phyloP scores from a whole-genome alignment of 2,113 vertebrate genomes.

The Apodemus speciosus region DNA sequence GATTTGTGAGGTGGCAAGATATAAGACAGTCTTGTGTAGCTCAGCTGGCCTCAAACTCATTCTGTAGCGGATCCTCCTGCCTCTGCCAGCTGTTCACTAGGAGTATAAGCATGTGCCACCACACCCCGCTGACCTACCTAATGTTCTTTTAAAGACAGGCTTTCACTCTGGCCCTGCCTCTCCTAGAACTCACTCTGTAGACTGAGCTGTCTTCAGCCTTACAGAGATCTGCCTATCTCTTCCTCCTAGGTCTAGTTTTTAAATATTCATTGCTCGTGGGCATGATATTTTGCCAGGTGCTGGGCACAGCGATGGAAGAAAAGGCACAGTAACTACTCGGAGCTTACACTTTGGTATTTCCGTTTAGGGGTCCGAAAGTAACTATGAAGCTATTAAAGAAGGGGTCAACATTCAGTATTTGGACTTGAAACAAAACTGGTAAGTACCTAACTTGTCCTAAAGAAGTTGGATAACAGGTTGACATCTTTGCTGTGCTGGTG shows the following conservation, averaged over 20 bases:
- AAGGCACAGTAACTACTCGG: background rate
- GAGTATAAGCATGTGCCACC: background rate
- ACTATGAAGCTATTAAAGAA: slow-evolving; percentile 94
- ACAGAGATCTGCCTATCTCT: background rate
- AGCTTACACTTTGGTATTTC: slow-evolving; percentile 20
- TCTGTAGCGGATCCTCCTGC: background rate
- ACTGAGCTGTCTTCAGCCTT: background rate
- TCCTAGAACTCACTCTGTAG: background rate
- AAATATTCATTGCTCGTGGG: background rate
- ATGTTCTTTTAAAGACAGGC: background rate
- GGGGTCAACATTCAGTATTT: slow-evolving; percentile 91
- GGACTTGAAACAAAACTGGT: slow-evolving; percentile 94
- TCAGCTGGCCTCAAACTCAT: background rate
- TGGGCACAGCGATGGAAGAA: background rate
- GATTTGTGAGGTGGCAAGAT: background rate
- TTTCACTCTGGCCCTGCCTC: background rate
- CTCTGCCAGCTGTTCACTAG: background rate
- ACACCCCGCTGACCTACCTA: background rate
- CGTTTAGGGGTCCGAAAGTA: slow-evolving; percentile 94
- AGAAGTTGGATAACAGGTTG: background rate
- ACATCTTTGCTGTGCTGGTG: background rate
- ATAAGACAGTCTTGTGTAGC: background rate
- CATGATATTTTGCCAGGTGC: background rate
- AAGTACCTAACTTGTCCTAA: slow-evolving; percentile 78
- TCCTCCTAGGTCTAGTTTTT: background rate